Evolutionary conservation across 2,113 vertebrate genomes (phyloP).

Genomic region (Trichechus manatus): DNA sequence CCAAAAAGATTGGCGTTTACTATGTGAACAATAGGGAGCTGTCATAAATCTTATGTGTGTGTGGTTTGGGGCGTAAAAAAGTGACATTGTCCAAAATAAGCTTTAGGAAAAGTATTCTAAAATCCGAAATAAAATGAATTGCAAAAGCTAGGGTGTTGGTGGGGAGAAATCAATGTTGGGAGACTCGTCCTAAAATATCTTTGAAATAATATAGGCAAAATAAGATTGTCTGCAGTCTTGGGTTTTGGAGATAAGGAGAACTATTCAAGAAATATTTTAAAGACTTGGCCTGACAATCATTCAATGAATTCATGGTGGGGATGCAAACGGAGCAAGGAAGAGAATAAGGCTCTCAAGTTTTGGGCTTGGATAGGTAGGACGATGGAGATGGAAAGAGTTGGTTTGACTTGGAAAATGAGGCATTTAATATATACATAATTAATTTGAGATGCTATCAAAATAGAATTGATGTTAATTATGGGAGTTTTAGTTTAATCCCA

Average conservation of each 20-base stretch:
- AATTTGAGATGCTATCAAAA: conserved; percentile 12
- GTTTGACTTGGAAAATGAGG: not conserved
- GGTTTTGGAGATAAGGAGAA: not conserved
- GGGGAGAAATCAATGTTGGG: not conserved
- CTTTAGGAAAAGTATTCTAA: conserved; percentile 14
- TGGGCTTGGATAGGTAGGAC: not conserved
- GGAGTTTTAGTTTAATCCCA: not conserved
- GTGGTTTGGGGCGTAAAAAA: not conserved
- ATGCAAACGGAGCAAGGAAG: not conserved
- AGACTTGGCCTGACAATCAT: not conserved
- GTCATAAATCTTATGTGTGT: not conserved
- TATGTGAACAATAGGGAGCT: not conserved
- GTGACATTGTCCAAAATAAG: not conserved
- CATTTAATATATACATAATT: not conserved
- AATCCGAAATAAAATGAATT: not conserved
- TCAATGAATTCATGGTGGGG: not conserved
- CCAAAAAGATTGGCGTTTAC: not conserved
- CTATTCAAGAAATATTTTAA: not conserved
- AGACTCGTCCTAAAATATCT: not conserved
- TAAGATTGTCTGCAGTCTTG: not conserved
- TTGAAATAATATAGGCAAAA: not conserved
- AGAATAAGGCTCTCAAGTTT: not conserved
- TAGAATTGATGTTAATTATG: not conserved
- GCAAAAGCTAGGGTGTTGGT: not conserved
- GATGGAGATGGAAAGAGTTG: no score